Conservation (phyloP, 2,797 vertebrate genomes). For the Myoxocephalus aenaeus region DNA sequence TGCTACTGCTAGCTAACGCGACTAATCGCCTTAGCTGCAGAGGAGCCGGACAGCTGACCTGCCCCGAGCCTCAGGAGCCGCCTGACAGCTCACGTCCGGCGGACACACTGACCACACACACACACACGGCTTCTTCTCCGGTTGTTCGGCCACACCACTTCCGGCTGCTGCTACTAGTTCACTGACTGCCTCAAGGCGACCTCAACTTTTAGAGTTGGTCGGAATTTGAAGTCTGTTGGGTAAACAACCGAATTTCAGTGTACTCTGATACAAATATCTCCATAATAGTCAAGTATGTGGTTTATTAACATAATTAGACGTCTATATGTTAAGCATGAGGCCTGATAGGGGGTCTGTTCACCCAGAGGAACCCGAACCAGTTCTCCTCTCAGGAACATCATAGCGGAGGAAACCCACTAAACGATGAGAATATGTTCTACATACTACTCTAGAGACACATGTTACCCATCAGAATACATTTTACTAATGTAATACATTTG, state of each 20-base stretch:
- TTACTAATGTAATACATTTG: too few species aligned
- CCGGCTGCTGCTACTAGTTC: rapidly evolving
- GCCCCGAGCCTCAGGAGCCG: too few species aligned
- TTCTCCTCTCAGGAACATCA: too few species aligned
- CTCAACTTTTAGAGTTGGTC: not conserved
- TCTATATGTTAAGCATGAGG: not conserved
- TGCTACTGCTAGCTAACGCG: constrained; percentile 17
- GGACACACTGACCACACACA: too few species aligned
- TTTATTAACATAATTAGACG: not conserved
- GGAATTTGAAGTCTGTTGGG: not conserved
- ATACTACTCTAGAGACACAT: too few species aligned
- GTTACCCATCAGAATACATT: too few species aligned
- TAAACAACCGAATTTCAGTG: not conserved
- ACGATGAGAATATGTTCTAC: too few species aligned
- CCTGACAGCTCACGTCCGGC: too few species aligned
- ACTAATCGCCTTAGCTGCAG: constrained; percentile 55
- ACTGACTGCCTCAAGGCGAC: not conserved
- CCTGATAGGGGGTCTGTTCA: too few species aligned
- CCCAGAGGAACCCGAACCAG: too few species aligned
- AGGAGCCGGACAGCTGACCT: constrained; percentile 2
- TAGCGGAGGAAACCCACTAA: too few species aligned
- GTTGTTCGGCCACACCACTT: not conserved
- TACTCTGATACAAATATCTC: not conserved
- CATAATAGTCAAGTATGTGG: not conserved
- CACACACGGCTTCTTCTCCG: too few species aligned